A percentile compares a stretch with the other conserved stretches of the same genome.
These are phyloP conservation scores for Tipula helvola DNA, from an alignment of 2,888 invertebrate genomes.

Conservation along the genomic window DNA sequence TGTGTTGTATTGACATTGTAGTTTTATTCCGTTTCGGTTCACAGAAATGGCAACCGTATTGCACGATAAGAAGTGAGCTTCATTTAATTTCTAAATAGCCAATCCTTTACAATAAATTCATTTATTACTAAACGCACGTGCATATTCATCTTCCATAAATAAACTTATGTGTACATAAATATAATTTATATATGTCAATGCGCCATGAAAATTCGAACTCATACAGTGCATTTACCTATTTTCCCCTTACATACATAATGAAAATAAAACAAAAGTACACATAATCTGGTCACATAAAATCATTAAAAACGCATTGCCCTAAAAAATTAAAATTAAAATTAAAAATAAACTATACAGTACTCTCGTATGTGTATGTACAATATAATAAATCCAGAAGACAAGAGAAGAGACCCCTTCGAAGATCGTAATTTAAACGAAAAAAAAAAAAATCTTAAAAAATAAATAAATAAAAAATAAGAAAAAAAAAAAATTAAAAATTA, in stretches of 20 bases:
- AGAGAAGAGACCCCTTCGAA: neutral
- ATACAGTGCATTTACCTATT: neutral
- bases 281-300: neutral
- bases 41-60: neutral
- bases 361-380: neutral
- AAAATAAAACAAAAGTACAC: neutral
- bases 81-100: neutral
- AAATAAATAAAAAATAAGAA: neutral
- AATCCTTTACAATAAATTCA: too few species aligned
- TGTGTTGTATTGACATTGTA: neutral
- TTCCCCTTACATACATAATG: neutral
- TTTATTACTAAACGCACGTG: too few species aligned
- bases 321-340: neutral
- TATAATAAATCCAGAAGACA: neutral
- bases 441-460: neutral
- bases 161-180: neutral
- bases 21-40: neutral
- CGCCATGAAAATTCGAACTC: neutral
- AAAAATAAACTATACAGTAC: neutral
- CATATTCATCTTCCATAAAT: neutral
- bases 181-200: neutral
- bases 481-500: neutral
- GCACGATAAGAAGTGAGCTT: neutral
- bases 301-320: neutral
- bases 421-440: neutral